These are phyloP conservation scores for Collichthys lucidus DNA, from an alignment of 2,113 vertebrate genomes.

Conservation along the genomic window DNA sequence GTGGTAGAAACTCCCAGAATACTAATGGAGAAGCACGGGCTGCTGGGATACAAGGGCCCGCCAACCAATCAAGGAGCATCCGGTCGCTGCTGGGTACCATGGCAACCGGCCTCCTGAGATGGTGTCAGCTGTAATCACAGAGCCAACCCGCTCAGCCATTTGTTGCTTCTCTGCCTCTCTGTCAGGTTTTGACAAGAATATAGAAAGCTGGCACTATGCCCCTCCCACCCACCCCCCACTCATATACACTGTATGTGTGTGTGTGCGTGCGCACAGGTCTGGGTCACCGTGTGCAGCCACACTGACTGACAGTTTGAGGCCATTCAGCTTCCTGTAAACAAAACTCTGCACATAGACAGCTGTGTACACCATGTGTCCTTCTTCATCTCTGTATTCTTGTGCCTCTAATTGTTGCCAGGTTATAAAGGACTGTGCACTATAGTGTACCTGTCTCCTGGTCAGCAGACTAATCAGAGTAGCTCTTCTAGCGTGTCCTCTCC, in stretches of 20 bases:
- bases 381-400: not conserved
- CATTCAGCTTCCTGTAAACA: slow-evolving; percentile 20
- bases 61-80: slow-evolving; percentile 78
- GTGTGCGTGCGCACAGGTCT: not conserved
- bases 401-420: not conserved
- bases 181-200: slow-evolving; percentile 52
- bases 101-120: slow-evolving; percentile 79
- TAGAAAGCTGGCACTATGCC: slow-evolving; percentile 38
- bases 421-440: no score
- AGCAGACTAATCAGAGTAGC: not conserved
- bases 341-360: not conserved
- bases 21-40: slow-evolving; percentile 73
- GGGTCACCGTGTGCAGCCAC: slow-evolving; percentile 8
- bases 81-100: slow-evolving; percentile 70
- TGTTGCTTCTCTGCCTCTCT: slow-evolving; percentile 48
- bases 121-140: slow-evolving; percentile 81
- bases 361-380: not conserved
- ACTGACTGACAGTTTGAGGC: slow-evolving; percentile 37
- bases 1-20: slow-evolving; percentile 76
- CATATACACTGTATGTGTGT: slow-evolving; percentile 1
- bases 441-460: not conserved
- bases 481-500: no score
- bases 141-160: slow-evolving; percentile 58
- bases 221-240: not conserved
- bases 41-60: slow-evolving; percentile 72